phyloP scores from a whole-genome alignment of 2,113 vertebrate species.

The Tragelaphus buxtoni region DNA sequence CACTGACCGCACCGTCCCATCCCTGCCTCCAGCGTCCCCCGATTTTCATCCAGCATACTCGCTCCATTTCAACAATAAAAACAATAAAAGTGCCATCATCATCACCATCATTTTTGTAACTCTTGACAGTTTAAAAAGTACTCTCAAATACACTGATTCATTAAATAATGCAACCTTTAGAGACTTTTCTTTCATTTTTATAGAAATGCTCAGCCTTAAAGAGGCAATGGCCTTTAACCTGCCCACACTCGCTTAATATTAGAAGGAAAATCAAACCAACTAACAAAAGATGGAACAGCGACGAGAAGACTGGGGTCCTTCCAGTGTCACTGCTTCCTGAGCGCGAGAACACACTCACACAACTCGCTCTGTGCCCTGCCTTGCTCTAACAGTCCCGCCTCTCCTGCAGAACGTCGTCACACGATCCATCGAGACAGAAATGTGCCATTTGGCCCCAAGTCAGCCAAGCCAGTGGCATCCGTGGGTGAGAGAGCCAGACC shows the following conservation, averaged over 20 bases:
- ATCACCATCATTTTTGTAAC: neutral
- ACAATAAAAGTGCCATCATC: neutral
- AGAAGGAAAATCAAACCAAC: neutral
- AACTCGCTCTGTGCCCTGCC: fast-evolving
- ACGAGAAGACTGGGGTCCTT: fast-evolving
- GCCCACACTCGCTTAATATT: no score
- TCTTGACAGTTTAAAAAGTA: neutral
- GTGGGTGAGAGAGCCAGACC: fast-evolving
- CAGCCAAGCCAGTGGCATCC: neutral
- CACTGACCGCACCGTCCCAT: fast-evolving
- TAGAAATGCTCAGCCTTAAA: neutral
- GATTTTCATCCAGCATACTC: fast-evolving
- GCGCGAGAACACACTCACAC: fast-evolving
- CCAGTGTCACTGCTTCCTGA: fast-evolving
- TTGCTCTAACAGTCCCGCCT: neutral
- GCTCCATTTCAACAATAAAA: neutral
- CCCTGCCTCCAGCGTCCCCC: neutral
- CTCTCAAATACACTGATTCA: neutral
- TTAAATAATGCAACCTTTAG: neutral
- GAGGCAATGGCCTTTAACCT: neutral
- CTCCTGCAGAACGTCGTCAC: neutral
- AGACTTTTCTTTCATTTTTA: neutral
- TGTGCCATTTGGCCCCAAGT: fast-evolving
- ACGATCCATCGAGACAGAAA: fast-evolving
- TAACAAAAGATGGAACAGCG: fast-evolving